phyloP scores from a whole-genome alignment of 2,113 vertebrate species.

The Zeus faber region DNA sequence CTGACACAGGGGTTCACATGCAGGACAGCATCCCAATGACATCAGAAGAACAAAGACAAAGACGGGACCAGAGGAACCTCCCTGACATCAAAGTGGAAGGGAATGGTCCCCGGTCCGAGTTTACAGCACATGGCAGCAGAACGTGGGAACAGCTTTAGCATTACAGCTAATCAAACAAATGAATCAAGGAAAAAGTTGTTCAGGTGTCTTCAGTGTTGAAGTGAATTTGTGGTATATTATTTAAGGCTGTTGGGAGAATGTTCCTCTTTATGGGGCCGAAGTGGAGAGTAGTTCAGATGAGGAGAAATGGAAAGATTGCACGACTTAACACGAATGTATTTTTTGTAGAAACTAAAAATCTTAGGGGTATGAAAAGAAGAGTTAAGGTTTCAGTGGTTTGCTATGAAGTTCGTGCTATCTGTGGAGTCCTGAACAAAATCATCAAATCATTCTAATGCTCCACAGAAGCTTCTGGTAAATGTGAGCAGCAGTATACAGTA shows the following conservation, averaged over 20 bases:
- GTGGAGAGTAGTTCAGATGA: conserved; percentile 4
- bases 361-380: no score
- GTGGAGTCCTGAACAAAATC: no score
- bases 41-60: no score
- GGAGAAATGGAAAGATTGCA: conserved; percentile 30
- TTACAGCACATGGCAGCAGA: not conserved
- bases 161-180: conserved; percentile 15
- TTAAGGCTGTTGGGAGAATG: conserved; percentile 11
- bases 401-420: no score
- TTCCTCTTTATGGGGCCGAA: conserved; percentile 13
- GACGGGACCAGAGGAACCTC: conserved; percentile 2
- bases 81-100: conserved; percentile 52
- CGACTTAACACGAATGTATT: no score
- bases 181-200: not conserved
- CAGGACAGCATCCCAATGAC: conserved; percentile 15
- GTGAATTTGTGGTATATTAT: conserved; percentile 28
- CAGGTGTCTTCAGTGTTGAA: no score
- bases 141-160: not conserved
- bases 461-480: no score
- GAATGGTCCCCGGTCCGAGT: conserved; percentile 29
- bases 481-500: no score
- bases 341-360: no score
- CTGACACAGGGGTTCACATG: conserved; percentile 37
- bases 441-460: no score
- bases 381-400: no score